Conservation (phyloP, 2,113 vertebrate species). For the Epinephelus fuscoguttatus region DNA sequence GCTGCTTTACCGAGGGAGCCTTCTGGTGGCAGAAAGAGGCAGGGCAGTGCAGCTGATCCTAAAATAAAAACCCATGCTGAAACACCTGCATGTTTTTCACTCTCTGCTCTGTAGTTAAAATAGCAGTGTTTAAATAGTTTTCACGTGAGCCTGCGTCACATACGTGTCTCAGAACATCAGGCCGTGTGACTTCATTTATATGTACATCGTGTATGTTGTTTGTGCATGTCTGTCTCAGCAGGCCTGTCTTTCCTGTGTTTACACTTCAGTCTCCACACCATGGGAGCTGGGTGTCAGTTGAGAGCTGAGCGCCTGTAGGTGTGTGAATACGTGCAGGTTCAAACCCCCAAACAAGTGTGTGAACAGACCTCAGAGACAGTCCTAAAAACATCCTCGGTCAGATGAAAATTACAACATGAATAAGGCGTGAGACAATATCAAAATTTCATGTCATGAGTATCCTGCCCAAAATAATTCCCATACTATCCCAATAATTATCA, state of each 20-base stretch:
- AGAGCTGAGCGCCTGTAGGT: slow-evolving; percentile 36
- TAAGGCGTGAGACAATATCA: too few relatives aligned
- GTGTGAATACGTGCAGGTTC: slow-evolving; percentile 49
- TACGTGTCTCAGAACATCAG: background rate
- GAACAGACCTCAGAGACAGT: slow-evolving; percentile 41
- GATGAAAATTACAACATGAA: slow-evolving; percentile 22
- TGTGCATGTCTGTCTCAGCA: slow-evolving; percentile 35
- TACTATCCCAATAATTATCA: too few relatives aligned
- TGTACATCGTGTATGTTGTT: slow-evolving; percentile 10
- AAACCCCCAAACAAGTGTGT: slow-evolving; percentile 38
- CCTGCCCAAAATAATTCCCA: too few relatives aligned
- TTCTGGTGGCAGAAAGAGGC: slow-evolving; percentile 81
- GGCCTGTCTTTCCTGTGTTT: slow-evolving; percentile 44
- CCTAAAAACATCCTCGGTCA: slow-evolving; percentile 23
- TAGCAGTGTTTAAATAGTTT: background rate
- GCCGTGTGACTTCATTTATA: background rate
- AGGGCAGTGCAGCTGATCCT: slow-evolving; percentile 51
- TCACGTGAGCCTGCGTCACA: background rate
- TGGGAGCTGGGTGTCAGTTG: slow-evolving; percentile 42
- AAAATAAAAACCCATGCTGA: background rate
- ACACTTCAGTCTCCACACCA: slow-evolving; percentile 39
- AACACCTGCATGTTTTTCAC: background rate
- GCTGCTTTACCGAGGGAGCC: slow-evolving; percentile 81
- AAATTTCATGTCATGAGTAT: too few relatives aligned
- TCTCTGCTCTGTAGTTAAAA: background rate